Evolutionary conservation across 2,113 vertebrate genomes (phyloP).

Genomic region (Pandion haliaetus): DNA sequence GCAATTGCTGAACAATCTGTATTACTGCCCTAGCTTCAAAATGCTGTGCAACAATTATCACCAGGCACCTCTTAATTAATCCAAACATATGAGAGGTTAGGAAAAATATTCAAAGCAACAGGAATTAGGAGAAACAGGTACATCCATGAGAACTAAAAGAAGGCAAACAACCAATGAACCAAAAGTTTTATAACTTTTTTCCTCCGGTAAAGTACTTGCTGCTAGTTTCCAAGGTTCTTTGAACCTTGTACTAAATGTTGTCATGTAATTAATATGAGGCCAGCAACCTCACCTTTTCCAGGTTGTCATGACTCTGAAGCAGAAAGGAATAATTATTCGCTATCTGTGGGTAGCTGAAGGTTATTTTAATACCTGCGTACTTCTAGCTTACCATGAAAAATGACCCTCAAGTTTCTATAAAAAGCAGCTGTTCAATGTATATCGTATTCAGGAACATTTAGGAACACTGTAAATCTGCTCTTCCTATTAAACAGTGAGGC

Average conservation of each 20-base stretch:
- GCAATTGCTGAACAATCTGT: neutral
- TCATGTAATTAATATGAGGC: neutral
- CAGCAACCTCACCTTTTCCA: neutral
- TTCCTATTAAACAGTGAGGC: neutral
- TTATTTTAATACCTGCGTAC: conserved; percentile 1
- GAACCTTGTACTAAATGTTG: neutral
- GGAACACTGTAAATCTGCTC: neutral
- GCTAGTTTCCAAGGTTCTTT: neutral
- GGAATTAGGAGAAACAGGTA: neutral
- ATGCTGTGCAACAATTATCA: neutral
- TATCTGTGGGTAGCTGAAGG: conserved; percentile 1
- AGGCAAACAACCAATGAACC: neutral
- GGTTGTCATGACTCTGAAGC: neutral
- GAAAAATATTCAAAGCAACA: neutral
- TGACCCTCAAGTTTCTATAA: neutral
- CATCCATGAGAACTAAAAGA: neutral
- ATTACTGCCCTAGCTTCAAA: neutral
- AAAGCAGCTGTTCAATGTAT: conserved; percentile 20
- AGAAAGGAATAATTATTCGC: neutral
- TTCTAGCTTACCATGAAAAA: conserved; percentile 21
- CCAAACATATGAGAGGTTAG: neutral
- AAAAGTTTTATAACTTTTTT: neutral
- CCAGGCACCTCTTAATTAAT: neutral
- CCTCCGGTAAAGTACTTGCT: neutral
- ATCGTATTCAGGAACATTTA: neutral